Evolutionary conservation across 92 coral and sea anemone species (phyloP).

Genomic region (Epizoanthus ramosus): DNA sequence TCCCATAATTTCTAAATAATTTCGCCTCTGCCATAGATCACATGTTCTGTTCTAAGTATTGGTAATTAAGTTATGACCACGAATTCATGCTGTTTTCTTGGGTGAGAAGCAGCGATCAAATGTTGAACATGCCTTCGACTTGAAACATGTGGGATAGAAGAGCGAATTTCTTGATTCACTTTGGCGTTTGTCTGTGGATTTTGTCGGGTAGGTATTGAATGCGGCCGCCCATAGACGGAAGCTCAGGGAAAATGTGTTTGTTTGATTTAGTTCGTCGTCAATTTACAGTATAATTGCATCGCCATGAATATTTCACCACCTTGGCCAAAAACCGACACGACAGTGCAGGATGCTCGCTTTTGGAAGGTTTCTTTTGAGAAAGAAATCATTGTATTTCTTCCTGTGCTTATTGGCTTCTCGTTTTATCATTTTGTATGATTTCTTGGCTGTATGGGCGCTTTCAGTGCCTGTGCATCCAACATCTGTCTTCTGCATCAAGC

Average conservation of each 20-base stretch:
- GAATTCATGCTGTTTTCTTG: constrained; percentile 59
- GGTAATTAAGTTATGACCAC: constrained; percentile 48
- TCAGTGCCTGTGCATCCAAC: constrained; percentile 18
- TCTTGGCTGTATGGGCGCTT: constrained; percentile 3
- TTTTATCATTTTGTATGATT: constrained; percentile 8
- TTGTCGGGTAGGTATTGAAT: constrained; percentile 65
- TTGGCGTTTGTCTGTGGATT: constrained; percentile 60
- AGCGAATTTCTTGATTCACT: constrained; percentile 40
- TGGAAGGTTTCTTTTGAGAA: constrained; percentile 13
- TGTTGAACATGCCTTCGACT: constrained; percentile 42
- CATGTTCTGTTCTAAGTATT: constrained; percentile 60
- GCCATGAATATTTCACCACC: constrained; percentile 98
- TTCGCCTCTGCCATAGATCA: constrained; percentile 59
- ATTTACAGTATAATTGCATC: constrained; percentile 96
- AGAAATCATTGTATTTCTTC: constrained; percentile 15
- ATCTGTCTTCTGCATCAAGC: constrained; percentile 40
- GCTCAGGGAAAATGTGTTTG: constrained; percentile 75
- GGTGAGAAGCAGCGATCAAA: constrained; percentile 54
- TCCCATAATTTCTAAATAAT: constrained; percentile 85
- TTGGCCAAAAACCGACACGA: constrained; percentile 55
- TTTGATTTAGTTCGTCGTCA: constrained; percentile 93
- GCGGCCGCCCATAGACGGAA: constrained; percentile 34
- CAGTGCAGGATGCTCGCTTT: constrained; percentile 10
- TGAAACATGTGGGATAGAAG: constrained; percentile 41
- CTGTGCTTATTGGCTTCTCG: not conserved